phyloP scores from a whole-genome alignment of 2,797 vertebrate species.

The Xiphorhynchus erythropygius region DNA sequence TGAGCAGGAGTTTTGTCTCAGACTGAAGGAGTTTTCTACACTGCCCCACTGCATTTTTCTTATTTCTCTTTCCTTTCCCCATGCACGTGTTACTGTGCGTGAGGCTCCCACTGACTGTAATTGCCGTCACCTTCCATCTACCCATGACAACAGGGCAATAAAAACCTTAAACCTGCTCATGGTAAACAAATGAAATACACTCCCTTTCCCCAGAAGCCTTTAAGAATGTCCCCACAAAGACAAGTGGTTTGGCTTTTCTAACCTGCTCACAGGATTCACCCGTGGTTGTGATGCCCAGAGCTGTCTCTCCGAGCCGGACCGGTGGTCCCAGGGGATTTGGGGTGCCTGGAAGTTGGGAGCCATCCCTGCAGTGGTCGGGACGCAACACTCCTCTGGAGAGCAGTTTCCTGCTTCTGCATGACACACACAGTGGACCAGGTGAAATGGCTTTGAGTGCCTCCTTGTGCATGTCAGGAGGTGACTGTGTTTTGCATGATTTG shows the following conservation, averaged over 20 bases:
- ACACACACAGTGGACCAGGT: not conserved
- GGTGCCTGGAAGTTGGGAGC: not conserved
- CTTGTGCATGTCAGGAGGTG: not conserved
- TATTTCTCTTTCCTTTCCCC: not conserved
- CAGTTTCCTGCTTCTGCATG: not conserved
- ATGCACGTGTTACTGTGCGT: not conserved
- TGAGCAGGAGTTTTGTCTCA: not conserved
- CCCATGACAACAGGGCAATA: constrained; percentile 33
- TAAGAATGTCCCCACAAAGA: not conserved
- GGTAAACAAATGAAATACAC: constrained; percentile 41
- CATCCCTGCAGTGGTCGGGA: not conserved
- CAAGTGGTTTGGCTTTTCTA: not conserved
- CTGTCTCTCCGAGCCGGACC: not conserved
- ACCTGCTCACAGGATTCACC: not conserved
- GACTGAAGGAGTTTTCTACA: not conserved
- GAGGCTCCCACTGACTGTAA: not conserved
- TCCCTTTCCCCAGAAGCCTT: not conserved
- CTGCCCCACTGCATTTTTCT: not conserved
- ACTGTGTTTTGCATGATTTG: not conserved
- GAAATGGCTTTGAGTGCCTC: not conserved
- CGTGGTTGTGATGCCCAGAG: not conserved
- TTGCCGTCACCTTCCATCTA: not conserved
- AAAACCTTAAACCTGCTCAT: not conserved
- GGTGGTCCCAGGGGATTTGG: accelerated
- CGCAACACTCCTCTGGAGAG: not conserved